phyloP scores from a whole-genome alignment of 1,140 invertebrate genomes.

The Bombus sibiricus region DNA sequence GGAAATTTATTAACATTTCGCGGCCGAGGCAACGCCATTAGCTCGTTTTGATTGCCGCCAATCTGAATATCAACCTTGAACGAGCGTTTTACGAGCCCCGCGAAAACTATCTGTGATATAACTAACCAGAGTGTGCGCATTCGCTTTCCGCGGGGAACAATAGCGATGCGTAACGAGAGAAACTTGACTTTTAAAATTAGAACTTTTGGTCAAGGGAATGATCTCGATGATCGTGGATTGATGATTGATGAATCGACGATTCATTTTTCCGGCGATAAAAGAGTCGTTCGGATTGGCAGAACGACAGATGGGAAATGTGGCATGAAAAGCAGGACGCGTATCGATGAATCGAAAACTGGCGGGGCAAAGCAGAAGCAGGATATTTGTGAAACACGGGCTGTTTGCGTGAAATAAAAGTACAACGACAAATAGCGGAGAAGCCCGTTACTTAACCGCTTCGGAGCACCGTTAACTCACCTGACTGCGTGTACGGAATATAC shows the following conservation, averaged over 20 bases:
- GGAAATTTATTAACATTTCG: constrained; percentile 38
- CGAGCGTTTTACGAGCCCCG: not conserved
- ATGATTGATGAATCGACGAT: constrained; percentile 15
- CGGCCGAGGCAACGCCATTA: constrained; percentile 1
- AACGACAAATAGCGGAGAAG: constrained; percentile 71
- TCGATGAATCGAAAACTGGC: constrained; percentile 22
- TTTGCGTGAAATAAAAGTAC: constrained; percentile 68
- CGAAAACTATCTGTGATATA: not conserved
- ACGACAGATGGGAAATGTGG: constrained; percentile 4
- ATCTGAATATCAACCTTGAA: constrained; percentile 34
- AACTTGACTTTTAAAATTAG: not conserved
- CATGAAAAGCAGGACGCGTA: constrained; percentile 18
- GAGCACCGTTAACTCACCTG: constrained; percentile 82
- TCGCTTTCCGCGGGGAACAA: not conserved
- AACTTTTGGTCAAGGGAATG: not conserved
- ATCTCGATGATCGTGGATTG: not conserved
- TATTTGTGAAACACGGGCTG: constrained; percentile 62
- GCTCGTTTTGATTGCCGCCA: not conserved
- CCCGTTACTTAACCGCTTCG: constrained; percentile 82
- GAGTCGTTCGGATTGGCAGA: not conserved
- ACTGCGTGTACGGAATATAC: constrained; percentile 79
- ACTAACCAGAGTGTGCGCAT: not conserved
- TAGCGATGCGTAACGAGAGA: not conserved
- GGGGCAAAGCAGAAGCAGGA: constrained; percentile 11
- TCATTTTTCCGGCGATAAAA: not conserved